Base-by-base conservation (phyloP, 2,113 vertebrate genomes). In the Pelodiscus sinensis region DNA sequence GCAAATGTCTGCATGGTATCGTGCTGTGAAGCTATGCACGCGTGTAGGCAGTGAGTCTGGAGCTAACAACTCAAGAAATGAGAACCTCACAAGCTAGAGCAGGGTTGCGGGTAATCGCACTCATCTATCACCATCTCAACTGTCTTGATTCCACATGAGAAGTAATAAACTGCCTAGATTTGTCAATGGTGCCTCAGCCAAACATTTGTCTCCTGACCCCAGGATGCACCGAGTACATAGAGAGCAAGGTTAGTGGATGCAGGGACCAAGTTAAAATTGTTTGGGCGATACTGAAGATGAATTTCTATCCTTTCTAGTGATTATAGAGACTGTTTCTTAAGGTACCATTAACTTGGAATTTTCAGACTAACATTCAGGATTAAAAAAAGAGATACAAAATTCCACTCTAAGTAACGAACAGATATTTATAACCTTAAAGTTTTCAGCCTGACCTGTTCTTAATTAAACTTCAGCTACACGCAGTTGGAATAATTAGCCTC, bases 21-120 rank as follows among this genome's bases (percentile, higher is more conserved):
- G 1, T 0, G 50, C 54, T 25, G 24, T 77, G 12, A 50, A 24
- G 22, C 13, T 50, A 38, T 25, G 15, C 12, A 15, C 27, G 13
- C 22, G 15, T 4, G 2, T 21, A 81, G 11, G 14, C 7, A 13
- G 24, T 3, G 9, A 0, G 0, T 62, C 2, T 80, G 24, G 38
- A 5, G n/a, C 82, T 55, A 2, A 75, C 44, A 50, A 86, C 16
- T 1, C 31, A 24, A 50, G 9, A 38, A 79, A 7, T 5, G 21
- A 0, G 12, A 8, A n/a, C 18, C 31, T 68, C 15, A 4, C 52
- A 55, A 24, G 14, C 54, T 9, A 22, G 2, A 15, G 68, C 52
- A 54, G 44, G 31, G 51, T 2, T n/a, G 9, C 3, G 81, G 54
- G 38, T 6, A 80, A 35, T 52, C 31, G 55, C 52, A 0, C 29